Conservation (phyloP, 2,113 vertebrate species). For the Leucoraja erinaceus region DNA sequence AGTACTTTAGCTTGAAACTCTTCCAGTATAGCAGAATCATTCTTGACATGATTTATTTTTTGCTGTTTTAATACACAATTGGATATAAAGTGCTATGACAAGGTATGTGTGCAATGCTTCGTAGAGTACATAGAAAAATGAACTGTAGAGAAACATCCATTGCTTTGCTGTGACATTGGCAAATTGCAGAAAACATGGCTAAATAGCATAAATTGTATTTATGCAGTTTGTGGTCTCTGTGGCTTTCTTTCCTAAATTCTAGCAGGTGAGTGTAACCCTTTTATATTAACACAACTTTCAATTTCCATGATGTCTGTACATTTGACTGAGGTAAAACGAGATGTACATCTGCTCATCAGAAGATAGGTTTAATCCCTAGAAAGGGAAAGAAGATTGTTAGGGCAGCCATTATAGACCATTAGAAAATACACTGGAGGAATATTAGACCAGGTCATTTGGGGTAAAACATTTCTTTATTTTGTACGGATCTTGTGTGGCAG, state of each 20-base stretch:
- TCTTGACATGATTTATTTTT: background rate
- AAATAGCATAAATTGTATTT: background rate
- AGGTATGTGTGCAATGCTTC: background rate
- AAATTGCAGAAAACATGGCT: background rate
- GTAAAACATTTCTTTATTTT: too few relatives aligned
- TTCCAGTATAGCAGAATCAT: background rate
- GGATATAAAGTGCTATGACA: background rate
- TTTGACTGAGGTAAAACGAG: background rate
- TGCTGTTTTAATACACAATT: background rate
- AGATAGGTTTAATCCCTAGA: background rate
- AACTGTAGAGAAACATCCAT: background rate
- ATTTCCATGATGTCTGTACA: background rate
- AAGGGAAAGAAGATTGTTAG: background rate
- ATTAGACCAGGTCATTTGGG: background rate
- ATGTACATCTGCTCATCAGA: background rate
- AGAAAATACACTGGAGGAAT: background rate
- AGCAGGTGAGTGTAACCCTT: background rate
- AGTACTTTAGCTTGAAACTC: background rate
- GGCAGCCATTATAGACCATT: background rate
- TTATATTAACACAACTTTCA: background rate
- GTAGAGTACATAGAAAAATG: background rate
- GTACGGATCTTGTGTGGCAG: background rate
- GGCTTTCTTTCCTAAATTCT: background rate
- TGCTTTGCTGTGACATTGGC: background rate
- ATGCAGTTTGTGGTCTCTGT: background rate